Evolutionary conservation across 2,113 vertebrate species (phyloP), one percentile per base, ranked within the genome.

Genomic region (Oostethus manadensis): DNA sequence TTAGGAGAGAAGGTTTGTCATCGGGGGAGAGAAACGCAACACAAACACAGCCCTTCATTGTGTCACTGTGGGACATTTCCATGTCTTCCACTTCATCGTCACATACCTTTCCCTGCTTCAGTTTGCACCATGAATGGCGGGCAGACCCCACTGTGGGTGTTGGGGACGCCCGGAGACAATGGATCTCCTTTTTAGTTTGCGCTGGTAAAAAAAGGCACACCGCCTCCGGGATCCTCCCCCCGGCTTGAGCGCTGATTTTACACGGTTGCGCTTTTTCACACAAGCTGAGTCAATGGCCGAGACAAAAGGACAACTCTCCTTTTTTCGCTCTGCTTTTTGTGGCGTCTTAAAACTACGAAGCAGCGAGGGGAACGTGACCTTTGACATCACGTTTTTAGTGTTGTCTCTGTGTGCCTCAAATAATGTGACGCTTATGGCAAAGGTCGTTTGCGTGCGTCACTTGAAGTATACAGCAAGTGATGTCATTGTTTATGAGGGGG

Each of bases 251-350:
- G 62, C 82, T 84, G 81, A 90, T 90, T 91, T 90, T 86, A 90
- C 88, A 91, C 87, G 86, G 86, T 86, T 85, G 78, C 78, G 87
- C 88, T 87, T 86, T 88, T 88, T 85, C 88, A 89, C 85, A 83
- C 78, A 80, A 75, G 66, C 64, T 77, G 84, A 89, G 80, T 89
- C 80, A 74, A 70, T 70, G 76, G 60, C 54, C n/a, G 59, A 65
- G 64, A 90, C 87, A 90, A 90, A 88, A 79, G 84, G 56, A 76
- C 74, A 61, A 76, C 81, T 77, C 86, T 76, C 58, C 73, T 58
- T 79, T 83, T 54, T 49, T 47, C 51, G 64, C 60, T 76, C 56
- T 73, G 70, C 65, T 64, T 73, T 60, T 66, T 68, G 49, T 58
- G 22, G 46, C 43, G 51, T 68, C 71, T 79, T 84, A 64, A 88